Conservation (phyloP, 2,797 vertebrate genomes). For the Platyrinchus mystaceus region DNA sequence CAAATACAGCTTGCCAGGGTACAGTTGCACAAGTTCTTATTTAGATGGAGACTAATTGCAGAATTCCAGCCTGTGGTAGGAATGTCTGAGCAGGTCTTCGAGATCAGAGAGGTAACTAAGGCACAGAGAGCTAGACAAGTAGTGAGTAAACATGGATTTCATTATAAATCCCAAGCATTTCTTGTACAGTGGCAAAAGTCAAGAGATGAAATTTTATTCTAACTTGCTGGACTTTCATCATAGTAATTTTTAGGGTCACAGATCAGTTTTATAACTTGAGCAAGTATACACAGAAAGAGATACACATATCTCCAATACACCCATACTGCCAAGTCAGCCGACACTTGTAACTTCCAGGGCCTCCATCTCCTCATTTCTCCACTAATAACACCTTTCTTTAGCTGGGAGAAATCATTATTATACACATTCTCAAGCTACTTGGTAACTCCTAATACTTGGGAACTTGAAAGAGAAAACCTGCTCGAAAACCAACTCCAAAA, state of each 20-base stretch:
- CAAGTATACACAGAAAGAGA: neutral
- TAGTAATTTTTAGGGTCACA: neutral
- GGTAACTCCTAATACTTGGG: neutral
- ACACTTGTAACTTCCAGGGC: neutral
- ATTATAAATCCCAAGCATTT: neutral
- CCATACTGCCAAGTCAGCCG: neutral
- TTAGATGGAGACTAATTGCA: slow-evolving; percentile 24
- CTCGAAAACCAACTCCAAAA: neutral
- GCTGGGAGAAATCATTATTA: neutral
- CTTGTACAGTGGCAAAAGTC: neutral
- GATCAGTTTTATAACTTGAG: neutral
- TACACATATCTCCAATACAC: neutral
- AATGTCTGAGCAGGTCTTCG: slow-evolving; percentile 43
- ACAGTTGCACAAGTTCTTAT: neutral
- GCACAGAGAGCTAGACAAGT: neutral
- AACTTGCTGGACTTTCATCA: neutral
- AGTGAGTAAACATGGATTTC: neutral
- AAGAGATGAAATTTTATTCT: neutral
- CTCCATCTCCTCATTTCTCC: neutral
- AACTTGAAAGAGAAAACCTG: neutral
- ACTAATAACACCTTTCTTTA: neutral
- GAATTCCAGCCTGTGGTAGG: neutral
- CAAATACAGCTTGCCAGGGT: neutral
- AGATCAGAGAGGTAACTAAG: slow-evolving; percentile 19
- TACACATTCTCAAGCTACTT: neutral